Percentiles rank a stretch among this genome's conserved stretches.
phyloP scores from a whole-genome alignment of 2,888 invertebrate species.

The Hermaeophaga mercurialis region DNA sequence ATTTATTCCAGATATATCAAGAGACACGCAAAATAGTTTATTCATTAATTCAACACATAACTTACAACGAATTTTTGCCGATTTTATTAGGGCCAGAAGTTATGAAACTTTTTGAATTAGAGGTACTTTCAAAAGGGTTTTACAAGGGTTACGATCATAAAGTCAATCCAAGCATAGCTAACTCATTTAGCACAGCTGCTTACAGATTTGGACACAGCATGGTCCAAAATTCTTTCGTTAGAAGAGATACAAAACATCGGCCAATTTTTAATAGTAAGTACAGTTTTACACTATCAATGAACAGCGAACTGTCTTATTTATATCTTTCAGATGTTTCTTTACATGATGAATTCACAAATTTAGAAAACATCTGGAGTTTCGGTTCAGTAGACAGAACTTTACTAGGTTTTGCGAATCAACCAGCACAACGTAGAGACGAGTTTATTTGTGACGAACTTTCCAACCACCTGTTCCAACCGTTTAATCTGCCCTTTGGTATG shows the following conservation, averaged over 20 bases:
- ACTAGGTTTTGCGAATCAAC: conserved; percentile 77
- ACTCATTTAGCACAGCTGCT: conserved; percentile 81
- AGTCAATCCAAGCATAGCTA: conserved; percentile 76
- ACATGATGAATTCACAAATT: conserved; percentile 76
- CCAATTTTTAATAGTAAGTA: conserved; percentile 74
- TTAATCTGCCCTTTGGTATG: conserved; percentile 75
- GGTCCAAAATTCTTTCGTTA: conserved; percentile 77
- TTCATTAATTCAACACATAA: conserved; percentile 83
- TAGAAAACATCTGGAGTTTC: conserved; percentile 73
- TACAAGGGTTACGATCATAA: conserved; percentile 72
- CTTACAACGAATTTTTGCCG: conserved; percentile 82
- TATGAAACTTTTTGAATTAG: conserved; percentile 75
- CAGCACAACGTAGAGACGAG: conserved; percentile 79
- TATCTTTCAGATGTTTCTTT: conserved; percentile 71
- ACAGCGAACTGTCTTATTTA: too few species aligned
- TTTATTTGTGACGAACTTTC: conserved; percentile 81
- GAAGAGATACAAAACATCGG: conserved; percentile 73
- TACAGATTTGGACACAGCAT: conserved; percentile 88
- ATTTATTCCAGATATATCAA: conserved; percentile 67
- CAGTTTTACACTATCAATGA: too few species aligned
- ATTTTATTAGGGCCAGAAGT: conserved; percentile 76
- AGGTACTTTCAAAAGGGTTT: conserved; percentile 69
- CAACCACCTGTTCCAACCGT: conserved; percentile 81
- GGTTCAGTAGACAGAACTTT: conserved; percentile 81
- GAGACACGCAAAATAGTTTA: conserved; percentile 82